Base-by-base conservation (phyloP, 2,888 invertebrate species). In the Sceliomorpha sp. region DNA sequence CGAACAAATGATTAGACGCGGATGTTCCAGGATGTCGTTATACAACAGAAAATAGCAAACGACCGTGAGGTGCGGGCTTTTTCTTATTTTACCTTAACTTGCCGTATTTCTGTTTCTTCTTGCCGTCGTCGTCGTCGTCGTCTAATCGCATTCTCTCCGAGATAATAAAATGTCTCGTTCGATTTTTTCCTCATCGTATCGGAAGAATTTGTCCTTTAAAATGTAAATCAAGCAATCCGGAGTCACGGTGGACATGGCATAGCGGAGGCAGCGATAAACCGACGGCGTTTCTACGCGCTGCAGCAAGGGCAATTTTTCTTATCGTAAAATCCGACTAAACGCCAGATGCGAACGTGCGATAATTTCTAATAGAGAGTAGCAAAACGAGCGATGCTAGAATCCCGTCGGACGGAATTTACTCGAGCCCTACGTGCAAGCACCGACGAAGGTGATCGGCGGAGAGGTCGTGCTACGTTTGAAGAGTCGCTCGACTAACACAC, bases 321-420 rank as follows among this genome's bases (percentile, higher is more conserved):
- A 68, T 60, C 64, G 42, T 44, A 32, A 32, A 56, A 62, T 72
- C 68, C 56, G 53, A 56, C 68, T 71, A 71, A 71, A 71, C 59
- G 63, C 60, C 60, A 56, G 67, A 78, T 76, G 66, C 66, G 72
- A 62, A 72, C 68, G 70, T 64, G 62, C 66, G 76, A 77, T 78
- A 74, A 69, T 67, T 74, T 63, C 63, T 70, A 62, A 73, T 72
- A 59, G 70, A 59, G 69, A 50, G 58, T 42, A 40, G 51, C 62
- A 66, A 67, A 70, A 73, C 59, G 50, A n/a, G 36, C 36, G 20
- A 32, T 34, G 26, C 62, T 36, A 17, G 14, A 13, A 9, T 26
- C 29, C 13, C 12, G n/a, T 17, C 13, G 20, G 8, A 12, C 12
- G 47, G 48, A 60, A 53, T 67, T 55, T 55, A 40, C 59, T 53